phyloP scores from a whole-genome alignment of 2,797 vertebrate genomes.

The Anas bahamensis region DNA sequence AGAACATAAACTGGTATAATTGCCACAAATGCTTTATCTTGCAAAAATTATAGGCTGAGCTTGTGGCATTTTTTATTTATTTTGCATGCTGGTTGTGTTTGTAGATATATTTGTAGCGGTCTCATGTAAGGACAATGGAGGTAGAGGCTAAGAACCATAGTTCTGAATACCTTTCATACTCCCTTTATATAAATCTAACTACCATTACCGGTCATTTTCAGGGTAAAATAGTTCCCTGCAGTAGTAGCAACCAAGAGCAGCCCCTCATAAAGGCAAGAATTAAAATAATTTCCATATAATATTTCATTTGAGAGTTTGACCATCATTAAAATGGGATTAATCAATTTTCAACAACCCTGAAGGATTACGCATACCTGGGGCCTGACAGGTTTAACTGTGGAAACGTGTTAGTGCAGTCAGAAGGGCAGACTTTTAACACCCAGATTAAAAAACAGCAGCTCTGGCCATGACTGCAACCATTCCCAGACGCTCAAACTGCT shows the following conservation, averaged over 20 bases:
- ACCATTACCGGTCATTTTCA: not conserved
- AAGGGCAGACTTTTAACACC: not conserved
- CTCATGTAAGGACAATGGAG: not conserved
- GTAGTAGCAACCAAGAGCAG: not conserved
- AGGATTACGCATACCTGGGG: not conserved
- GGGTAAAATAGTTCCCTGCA: not conserved
- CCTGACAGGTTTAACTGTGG: not conserved
- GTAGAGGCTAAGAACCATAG: not conserved
- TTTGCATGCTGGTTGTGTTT: not conserved
- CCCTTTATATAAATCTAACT: not conserved
- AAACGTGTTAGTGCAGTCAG: too few relatives aligned
- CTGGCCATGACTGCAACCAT: fast-evolving
- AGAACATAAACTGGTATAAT: not conserved
- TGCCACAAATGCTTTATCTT: not conserved
- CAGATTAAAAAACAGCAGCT: not conserved
- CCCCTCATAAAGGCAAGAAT: not conserved
- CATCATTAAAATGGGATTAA: not conserved
- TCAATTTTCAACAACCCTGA: not conserved
- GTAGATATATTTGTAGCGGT: not conserved
- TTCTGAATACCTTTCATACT: not conserved
- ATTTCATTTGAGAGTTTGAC: not conserved
- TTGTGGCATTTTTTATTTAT: not conserved
- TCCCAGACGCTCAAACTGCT: not conserved
- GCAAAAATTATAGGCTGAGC: not conserved
- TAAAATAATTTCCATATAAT: not conserved